Conservation (phyloP, 2,113 vertebrate genomes). For the Hyperoodon ampullatus region DNA sequence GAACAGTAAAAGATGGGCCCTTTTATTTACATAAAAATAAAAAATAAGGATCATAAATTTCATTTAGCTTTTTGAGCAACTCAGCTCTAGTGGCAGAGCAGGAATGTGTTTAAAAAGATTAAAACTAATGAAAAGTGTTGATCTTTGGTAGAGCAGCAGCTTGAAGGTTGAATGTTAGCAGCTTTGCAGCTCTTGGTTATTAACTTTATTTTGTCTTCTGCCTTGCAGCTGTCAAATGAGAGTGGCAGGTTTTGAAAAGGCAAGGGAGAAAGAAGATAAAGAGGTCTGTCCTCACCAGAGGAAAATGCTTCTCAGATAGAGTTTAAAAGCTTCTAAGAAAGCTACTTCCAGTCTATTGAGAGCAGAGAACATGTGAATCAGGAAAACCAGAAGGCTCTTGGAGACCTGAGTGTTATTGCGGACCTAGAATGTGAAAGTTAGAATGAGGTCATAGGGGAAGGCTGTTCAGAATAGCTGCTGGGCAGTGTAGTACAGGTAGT, state of each 20-base stretch:
- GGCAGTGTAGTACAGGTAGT: neutral
- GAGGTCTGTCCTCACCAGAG: neutral
- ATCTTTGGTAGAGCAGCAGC: neutral
- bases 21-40: neutral
- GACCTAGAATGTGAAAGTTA: neutral
- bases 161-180: neutral
- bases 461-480: neutral
- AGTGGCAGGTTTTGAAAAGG: neutral
- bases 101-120: constrained; percentile 9
- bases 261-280: neutral
- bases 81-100: neutral
- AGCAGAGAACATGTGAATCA: neutral
- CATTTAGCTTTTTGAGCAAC: constrained; percentile 9
- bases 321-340: constrained; percentile 20
- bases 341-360: neutral
- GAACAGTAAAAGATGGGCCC: neutral
- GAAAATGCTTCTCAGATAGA: neutral
- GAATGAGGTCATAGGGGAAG: neutral
- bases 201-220: neutral
- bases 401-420: neutral
- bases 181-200: neutral
- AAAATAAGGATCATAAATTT: neutral
- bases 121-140: neutral
- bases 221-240: neutral
- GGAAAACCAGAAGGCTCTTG: neutral